Percentiles rank a stretch among this genome's conserved stretches.
Evolutionary conservation across 2,797 vertebrate genomes (phyloP).

Genomic region (Lycodopsis pacificus): DNA sequence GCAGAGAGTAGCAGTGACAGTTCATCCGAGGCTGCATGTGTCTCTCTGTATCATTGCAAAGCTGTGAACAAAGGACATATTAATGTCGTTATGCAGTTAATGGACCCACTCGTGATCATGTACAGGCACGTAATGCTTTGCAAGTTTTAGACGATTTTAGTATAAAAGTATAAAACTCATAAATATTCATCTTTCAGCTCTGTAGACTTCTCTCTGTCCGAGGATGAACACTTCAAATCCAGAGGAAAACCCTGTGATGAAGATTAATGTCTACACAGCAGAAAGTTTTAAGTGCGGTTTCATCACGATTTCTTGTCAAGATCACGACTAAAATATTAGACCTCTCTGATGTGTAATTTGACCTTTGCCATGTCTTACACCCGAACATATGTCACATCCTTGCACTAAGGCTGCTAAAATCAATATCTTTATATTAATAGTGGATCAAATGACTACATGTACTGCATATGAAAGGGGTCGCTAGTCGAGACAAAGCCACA

Average conservation of each 20-base stretch:
- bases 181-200: constrained; percentile 23
- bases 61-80: constrained; percentile 14
- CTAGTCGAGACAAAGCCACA: background rate
- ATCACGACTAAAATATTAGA: background rate
- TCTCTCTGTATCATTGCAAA: constrained; percentile 11
- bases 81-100: background rate
- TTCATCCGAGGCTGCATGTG: constrained; percentile 23
- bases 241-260: background rate
- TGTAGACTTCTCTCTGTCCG: background rate
- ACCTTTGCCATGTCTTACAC: background rate
- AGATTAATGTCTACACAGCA: constrained; percentile 9
- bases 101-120: constrained; percentile 1
- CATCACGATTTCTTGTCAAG: constrained; percentile 1
- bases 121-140: background rate
- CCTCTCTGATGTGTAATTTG: constrained; percentile 2
- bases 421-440: constrained; percentile 13
- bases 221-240: constrained; percentile 28
- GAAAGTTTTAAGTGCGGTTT: constrained; percentile 4
- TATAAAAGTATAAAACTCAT: constrained; percentile 4
- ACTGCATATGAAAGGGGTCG: background rate
- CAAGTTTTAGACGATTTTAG: too few relatives aligned
- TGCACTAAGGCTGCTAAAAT: constrained; percentile 14
- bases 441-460: constrained; percentile 13
- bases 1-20: constrained; percentile 23
- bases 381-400: background rate